Percentiles rank a stretch among this genome's conserved stretches.
phyloP scores from a whole-genome alignment of 2,888 invertebrate species.

The Trichopoda pennipes region DNA sequence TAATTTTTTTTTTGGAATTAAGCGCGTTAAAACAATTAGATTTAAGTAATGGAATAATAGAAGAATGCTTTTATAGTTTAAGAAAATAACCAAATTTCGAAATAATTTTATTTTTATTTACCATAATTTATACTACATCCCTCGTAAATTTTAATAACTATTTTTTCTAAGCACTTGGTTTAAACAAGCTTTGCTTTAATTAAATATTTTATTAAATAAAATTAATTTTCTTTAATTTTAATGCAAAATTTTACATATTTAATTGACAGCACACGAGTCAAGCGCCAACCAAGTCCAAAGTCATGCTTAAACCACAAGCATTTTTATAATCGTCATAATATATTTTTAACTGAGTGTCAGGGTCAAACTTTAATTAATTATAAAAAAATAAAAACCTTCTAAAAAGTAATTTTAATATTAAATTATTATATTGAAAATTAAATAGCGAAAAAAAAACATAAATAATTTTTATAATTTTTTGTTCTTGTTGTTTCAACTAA shows the following conservation, averaged over 20 bases:
- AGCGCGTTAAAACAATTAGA: no score
- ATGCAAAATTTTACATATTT: slow-evolving; percentile 14
- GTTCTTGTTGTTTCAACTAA: not conserved
- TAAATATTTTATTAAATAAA: not conserved
- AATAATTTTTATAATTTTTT: slow-evolving; percentile 22
- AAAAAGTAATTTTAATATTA: no score
- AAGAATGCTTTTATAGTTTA: no score
- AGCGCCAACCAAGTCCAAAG: slow-evolving; percentile 5
- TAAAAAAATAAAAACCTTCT: slow-evolving; percentile 33
- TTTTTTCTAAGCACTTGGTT: not conserved
- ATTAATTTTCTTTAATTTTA: slow-evolving; percentile 3
- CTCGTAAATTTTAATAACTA: not conserved
- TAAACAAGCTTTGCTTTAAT: not conserved
- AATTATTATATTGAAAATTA: slow-evolving; percentile 19
- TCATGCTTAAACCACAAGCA: not conserved
- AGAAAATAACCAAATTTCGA: no score
- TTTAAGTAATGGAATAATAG: no score
- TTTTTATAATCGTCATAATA: not conserved
- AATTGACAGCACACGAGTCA: slow-evolving; percentile 42
- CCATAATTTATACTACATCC: not conserved
- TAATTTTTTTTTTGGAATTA: no score
- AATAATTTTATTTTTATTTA: no score
- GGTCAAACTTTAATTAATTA: slow-evolving; percentile 58
- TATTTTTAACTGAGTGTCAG: slow-evolving; percentile 36
- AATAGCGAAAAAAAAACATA: slow-evolving; percentile 20